Conservation (phyloP, 2,888 invertebrate genomes). For the Mystacides longicornis region DNA sequence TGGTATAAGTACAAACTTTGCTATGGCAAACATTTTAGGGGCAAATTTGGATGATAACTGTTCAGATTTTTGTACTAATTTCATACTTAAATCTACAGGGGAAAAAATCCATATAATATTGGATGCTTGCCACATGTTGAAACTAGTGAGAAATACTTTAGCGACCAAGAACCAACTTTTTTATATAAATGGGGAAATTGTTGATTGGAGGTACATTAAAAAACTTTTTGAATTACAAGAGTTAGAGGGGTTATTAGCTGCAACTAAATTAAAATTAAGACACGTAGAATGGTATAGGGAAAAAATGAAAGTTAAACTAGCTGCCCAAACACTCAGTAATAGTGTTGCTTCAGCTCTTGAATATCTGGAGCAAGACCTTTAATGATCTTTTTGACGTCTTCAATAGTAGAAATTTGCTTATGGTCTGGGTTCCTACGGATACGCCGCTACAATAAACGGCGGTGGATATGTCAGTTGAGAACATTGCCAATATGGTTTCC, state of each 20-base stretch:
- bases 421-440: too few relatives aligned
- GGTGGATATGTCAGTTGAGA: too few relatives aligned
- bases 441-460: too few relatives aligned
- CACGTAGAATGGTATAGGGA: background rate
- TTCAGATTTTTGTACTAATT: too few relatives aligned
- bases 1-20: background rate
- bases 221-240: background rate
- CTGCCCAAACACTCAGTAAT: background rate
- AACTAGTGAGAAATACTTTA: background rate
- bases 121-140: background rate
- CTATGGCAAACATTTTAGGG: background rate
- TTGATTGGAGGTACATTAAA: background rate
- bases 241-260: background rate
- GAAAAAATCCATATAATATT: background rate
- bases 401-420: slow-evolving; percentile 3
- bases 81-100: too few relatives aligned
- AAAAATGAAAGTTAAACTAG: slow-evolving; percentile 1
- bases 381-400: background rate
- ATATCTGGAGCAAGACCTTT: background rate
- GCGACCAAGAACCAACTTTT: background rate
- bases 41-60: background rate
- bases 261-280: background rate
- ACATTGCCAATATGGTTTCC: too few relatives aligned
- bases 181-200: background rate
- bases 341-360: background rate